A percentile compares a stretch with the other conserved stretches of the same genome.
Conservation (phyloP, 2,888 invertebrate species). For the Malachius bipustulatus region DNA sequence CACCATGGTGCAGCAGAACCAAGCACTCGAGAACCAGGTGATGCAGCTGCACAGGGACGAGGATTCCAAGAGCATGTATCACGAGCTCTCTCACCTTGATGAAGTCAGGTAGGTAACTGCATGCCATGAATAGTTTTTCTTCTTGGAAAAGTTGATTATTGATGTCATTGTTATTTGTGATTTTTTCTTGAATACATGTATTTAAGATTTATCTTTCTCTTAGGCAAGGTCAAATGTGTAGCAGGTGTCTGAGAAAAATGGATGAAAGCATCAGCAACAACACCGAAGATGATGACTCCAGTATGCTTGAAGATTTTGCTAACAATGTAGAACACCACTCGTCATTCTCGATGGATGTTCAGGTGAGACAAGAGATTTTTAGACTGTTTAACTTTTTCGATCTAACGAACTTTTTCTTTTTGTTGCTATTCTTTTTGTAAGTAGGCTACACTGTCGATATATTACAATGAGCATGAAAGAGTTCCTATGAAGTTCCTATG, state of each 20-base stretch:
- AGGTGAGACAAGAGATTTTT: conserved; percentile 33
- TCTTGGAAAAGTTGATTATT: neutral
- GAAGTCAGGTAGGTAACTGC: conserved; percentile 74
- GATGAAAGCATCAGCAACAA: conserved; percentile 44
- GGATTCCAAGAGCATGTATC: conserved; percentile 71
- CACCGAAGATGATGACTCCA: conserved; percentile 61
- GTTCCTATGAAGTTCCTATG: too few relatives aligned
- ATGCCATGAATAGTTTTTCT: neutral
- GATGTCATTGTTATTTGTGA: neutral
- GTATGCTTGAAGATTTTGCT: conserved; percentile 42
- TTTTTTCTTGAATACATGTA: neutral
- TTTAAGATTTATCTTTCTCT: conserved; percentile 19
- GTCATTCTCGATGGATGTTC: conserved; percentile 34
- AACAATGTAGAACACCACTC: conserved; percentile 25
- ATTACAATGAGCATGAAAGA: too few relatives aligned
- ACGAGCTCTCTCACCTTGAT: conserved; percentile 70
- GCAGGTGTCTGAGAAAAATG: conserved; percentile 61
- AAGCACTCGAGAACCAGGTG: conserved; percentile 56
- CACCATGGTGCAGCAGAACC: conserved; percentile 57
- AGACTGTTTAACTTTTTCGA: conserved; percentile 30
- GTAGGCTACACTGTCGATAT: too few relatives aligned
- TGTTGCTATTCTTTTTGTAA: too few relatives aligned
- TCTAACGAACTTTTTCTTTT: conserved; percentile 27
- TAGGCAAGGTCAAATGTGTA: conserved; percentile 75
- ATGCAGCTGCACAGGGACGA: conserved; percentile 55